Base-by-base conservation (phyloP, 2,888 invertebrate genomes). In the Oligia strigilis region DNA sequence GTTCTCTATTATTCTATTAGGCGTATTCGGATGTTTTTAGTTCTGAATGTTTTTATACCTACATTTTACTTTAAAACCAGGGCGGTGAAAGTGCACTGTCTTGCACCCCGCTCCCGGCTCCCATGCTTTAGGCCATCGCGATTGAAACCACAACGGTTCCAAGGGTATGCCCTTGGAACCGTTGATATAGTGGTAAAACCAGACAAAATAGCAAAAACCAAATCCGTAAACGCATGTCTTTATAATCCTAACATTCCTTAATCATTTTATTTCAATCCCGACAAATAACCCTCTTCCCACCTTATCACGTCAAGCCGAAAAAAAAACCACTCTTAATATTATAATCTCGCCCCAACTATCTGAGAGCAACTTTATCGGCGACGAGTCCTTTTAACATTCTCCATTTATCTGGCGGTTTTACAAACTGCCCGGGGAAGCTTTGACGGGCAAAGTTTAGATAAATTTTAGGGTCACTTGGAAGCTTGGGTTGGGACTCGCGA, bases 371-470 rank as follows among this genome's bases (percentile, higher is more conserved):
- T 83, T 81, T 78, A 86, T 83, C 77, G 81, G 5, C 43, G 72
- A 69, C 64, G 65, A 49, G 55, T 17, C 87, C 86, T 87, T 83
- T 87, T 83, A 87, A 87, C 88, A 87, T 88, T 87, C 86, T 29
- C 62, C 29, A 46, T 13, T 81, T 86, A 86, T 86, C 85, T 74
- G 70, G 72, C 46, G 36, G 84, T 87, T 84, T 78, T 72, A 87
- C 84, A 78, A 86, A 87, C 84, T 78, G 81, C 60, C 87, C 75
- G 84, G 83, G 55, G 79, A 62, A 60, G 67, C 87, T 87, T 85
- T 85, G 85, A 87, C 71, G 82, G 71, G 52, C 49, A 67, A n/a
- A 67, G 66, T 66, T 69, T 43, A 80, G 88, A 87, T 87, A 88
- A 82, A 78, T 75, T 81, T 83, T 78, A 84, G 84, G 86, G 75